These are phyloP conservation scores for Poicephalus gulielmi DNA, from an alignment of 2,113 vertebrate species.

Conservation along the genomic window DNA sequence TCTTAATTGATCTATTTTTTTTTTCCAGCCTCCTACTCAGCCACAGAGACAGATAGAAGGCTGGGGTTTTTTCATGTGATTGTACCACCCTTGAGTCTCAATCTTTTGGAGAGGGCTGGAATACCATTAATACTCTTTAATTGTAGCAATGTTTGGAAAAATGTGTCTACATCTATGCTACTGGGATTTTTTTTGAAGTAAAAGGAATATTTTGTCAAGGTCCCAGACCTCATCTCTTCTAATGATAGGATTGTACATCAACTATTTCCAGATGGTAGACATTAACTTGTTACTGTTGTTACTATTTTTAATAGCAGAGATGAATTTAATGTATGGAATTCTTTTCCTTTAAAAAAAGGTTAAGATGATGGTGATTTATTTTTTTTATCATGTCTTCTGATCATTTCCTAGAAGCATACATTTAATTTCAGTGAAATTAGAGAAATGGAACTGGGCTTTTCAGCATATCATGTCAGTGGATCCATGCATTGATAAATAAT, in stretches of 20 bases:
- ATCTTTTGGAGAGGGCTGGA: not conserved
- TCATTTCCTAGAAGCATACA: not conserved
- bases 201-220: not conserved
- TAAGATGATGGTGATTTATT: not conserved
- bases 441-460: not conserved
- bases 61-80: not conserved
- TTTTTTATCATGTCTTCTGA: not conserved
- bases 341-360: not conserved
- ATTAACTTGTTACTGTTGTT: not conserved
- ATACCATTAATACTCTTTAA: not conserved
- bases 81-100: not conserved
- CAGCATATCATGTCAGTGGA: not conserved
- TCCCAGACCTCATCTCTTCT: not conserved
- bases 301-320: not conserved
- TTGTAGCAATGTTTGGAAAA: not conserved
- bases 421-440: not conserved
- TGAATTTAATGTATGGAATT: not conserved
- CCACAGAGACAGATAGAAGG: not conserved
- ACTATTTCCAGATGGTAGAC: not conserved
- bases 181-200: not conserved
- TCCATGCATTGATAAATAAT: not conserved
- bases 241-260: not conserved
- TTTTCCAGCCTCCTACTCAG: not conserved
- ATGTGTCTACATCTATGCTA: not conserved
- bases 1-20: not conserved